Percentiles rank a stretch among this genome's conserved stretches.
phyloP scores from a whole-genome alignment of 1,140 invertebrate genomes.

The Drosophila neocordata region DNA sequence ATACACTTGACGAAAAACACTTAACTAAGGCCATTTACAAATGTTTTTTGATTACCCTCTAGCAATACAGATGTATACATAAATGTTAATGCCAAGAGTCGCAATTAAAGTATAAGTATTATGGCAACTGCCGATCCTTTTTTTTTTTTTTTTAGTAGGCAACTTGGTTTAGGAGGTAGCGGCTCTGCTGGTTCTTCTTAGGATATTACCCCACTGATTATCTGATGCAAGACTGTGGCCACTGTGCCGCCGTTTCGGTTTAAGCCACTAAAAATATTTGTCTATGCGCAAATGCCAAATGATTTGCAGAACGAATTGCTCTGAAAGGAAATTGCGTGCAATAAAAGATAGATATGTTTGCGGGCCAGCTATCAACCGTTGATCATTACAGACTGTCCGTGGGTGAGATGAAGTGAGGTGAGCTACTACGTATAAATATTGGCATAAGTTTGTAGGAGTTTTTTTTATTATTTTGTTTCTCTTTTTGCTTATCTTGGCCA shows the following conservation, averaged over 20 bases:
- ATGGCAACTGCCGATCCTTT: no score
- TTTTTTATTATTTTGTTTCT: not conserved
- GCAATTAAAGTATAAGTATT: no score
- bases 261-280: conserved; percentile 54
- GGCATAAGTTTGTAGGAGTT: conserved; percentile 48
- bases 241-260: conserved; percentile 4
- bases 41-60: no score
- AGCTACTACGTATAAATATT: conserved; percentile 62
- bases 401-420: conserved; percentile 24
- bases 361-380: conserved; percentile 60
- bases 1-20: no score
- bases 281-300: conserved; percentile 46
- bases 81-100: no score
- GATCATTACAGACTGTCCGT: conserved; percentile 60
- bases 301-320: conserved; percentile 70
- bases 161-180: conserved; percentile 26
- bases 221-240: conserved; percentile 42
- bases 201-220: conserved; percentile 52
- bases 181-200: conserved; percentile 26
- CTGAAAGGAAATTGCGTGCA: conserved; percentile 75
- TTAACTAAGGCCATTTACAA: no score
- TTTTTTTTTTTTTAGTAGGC: not conserved
- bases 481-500: conserved; percentile 59
- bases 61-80: no score
- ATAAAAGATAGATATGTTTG: conserved; percentile 79